These are phyloP conservation scores for Phyto melanocephala DNA, from an alignment of 2,888 invertebrate genomes.

Conservation along the genomic window DNA sequence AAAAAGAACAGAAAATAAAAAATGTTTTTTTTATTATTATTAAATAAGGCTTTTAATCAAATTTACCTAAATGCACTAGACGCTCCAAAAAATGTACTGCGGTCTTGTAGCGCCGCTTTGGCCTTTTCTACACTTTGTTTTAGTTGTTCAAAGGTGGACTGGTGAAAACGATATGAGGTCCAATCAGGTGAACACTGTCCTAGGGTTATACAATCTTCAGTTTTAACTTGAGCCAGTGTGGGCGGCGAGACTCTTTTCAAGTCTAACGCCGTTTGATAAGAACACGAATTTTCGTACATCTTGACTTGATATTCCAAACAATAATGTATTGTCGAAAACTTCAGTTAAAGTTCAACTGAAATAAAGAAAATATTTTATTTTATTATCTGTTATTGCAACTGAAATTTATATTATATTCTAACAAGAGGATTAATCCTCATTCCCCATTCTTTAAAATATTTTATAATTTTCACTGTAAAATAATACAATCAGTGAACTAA, in stretches of 20 bases:
- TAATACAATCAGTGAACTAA: too few species aligned
- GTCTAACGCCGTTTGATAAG: slow-evolving; percentile 91
- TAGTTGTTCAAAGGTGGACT: slow-evolving; percentile 92
- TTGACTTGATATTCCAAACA: not conserved
- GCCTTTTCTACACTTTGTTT: slow-evolving; percentile 95
- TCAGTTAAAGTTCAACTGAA: too few species aligned
- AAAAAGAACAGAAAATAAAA: too few species aligned
- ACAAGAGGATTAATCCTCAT: too few species aligned
- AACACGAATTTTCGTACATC: slow-evolving; percentile 96
- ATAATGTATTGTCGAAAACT: too few species aligned
- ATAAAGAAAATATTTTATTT: too few species aligned
- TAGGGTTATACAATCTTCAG: slow-evolving; percentile 79
- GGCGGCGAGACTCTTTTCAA: slow-evolving; percentile 84
- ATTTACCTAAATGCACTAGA: slow-evolving; percentile 85
- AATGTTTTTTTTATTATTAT: not conserved
- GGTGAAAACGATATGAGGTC: slow-evolving; percentile 89
- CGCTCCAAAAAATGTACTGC: slow-evolving; percentile 85
- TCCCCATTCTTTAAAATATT: too few species aligned
- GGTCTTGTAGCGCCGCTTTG: slow-evolving; percentile 90
- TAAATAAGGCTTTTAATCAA: not conserved
- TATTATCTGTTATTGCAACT: too few species aligned
- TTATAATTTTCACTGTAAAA: too few species aligned
- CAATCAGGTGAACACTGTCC: slow-evolving; percentile 84
- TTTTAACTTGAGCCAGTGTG: slow-evolving; percentile 78
- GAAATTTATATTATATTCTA: too few species aligned